Evolutionary conservation across 2,113 vertebrate genomes (phyloP).

Genomic region (Myotis lucifugus): DNA sequence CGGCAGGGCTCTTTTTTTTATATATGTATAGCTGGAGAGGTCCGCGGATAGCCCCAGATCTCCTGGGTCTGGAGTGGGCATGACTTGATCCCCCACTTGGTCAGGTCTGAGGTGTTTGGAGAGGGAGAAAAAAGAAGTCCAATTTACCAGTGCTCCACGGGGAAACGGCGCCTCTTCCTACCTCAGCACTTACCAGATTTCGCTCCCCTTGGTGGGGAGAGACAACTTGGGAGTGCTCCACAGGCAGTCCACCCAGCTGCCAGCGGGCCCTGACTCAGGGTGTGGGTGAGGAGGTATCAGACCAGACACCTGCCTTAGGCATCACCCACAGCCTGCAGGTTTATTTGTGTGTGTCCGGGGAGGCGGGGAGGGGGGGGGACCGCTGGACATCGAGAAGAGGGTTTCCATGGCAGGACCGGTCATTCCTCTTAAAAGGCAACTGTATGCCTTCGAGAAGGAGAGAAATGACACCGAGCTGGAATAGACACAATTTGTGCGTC

Average conservation of each 20-base stretch:
- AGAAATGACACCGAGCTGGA: not conserved
- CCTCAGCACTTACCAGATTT: not conserved
- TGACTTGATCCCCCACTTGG: not conserved
- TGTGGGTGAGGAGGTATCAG: rapidly evolving
- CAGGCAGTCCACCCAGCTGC: rapidly evolving
- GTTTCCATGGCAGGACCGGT: rapidly evolving
- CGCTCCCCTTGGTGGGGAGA: rapidly evolving
- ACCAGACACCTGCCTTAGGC: not conserved
- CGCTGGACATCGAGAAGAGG: rapidly evolving
- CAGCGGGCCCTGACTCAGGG: rapidly evolving
- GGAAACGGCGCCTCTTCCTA: not conserved
- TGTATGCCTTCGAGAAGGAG: not conserved
- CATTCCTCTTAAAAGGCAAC: not conserved
- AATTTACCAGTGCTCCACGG: too few species aligned
- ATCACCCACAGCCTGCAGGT: not conserved
- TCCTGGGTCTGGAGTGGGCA: not conserved
- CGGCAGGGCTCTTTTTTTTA: slow-evolving; percentile 69
- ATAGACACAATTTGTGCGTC: too few species aligned
- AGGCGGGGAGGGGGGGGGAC: too few species aligned
- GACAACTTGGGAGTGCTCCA: not conserved
- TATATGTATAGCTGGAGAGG: slow-evolving; percentile 12
- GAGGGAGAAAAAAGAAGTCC: not conserved
- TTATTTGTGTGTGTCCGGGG: not conserved
- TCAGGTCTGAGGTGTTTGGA: not conserved
- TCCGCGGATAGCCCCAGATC: not conserved